Percentiles rank a stretch among this genome's conserved stretches.
Evolutionary conservation across 2,113 vertebrate genomes (phyloP).

Genomic region (Nycticebus coucang): DNA sequence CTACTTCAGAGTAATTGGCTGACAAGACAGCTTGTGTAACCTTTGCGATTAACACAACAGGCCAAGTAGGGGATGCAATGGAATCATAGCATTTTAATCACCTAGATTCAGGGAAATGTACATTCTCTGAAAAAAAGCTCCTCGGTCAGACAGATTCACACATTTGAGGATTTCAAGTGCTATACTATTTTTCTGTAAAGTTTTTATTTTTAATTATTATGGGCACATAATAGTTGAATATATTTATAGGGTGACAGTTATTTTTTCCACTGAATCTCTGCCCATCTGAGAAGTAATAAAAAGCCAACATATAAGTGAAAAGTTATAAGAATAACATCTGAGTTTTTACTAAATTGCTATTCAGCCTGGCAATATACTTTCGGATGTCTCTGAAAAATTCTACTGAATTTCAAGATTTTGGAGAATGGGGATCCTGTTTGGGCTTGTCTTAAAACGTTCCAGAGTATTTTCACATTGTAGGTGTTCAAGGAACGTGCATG

Average conservation of each 20-base stretch:
- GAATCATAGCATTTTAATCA: neutral
- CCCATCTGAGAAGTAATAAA: neutral
- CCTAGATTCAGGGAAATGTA: neutral
- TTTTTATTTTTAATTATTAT: too few species aligned
- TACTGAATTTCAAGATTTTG: neutral
- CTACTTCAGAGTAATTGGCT: conserved; percentile 2
- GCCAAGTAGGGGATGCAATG: neutral
- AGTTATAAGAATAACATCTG: neutral
- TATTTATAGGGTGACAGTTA: too few species aligned
- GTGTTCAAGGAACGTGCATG: neutral
- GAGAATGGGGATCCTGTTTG: neutral
- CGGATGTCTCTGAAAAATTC: neutral
- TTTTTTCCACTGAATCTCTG: neutral
- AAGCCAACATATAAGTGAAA: neutral
- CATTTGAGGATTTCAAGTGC: neutral
- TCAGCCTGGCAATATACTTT: fast-evolving
- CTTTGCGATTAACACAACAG: neutral
- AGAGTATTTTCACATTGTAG: fast-evolving
- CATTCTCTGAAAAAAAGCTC: neutral
- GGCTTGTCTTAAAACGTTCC: neutral
- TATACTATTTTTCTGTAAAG: too few species aligned
- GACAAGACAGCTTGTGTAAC: neutral
- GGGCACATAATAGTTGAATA: too few species aligned
- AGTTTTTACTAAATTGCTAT: neutral
- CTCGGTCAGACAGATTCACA: neutral